Percentiles rank a stretch among this genome's conserved stretches.
phyloP scores from a whole-genome alignment of 2,888 invertebrate genomes.

The Pterobdella sp. region DNA sequence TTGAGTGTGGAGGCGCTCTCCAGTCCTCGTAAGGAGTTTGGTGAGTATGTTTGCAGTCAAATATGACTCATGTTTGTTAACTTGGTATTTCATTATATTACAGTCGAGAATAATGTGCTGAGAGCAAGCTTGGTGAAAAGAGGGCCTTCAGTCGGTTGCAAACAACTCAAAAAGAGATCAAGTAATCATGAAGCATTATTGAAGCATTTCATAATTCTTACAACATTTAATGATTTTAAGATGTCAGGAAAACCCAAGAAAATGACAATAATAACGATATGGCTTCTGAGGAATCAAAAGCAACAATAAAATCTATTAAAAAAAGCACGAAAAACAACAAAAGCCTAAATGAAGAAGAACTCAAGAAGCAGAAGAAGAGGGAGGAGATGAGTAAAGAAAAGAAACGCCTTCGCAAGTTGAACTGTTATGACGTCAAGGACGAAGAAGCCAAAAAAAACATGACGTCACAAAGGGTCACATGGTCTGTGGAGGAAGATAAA shows the following conservation, averaged over 20 bases:
- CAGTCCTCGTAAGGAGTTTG: too few species aligned
- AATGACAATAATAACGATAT: neutral
- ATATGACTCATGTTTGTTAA: too few species aligned
- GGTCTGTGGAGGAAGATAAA: constrained; percentile 64
- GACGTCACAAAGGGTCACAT: constrained; percentile 55
- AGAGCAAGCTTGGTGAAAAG: neutral
- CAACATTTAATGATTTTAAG: neutral
- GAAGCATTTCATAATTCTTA: too few species aligned
- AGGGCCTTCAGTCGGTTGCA: constrained; percentile 1
- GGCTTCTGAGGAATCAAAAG: constrained; percentile 25
- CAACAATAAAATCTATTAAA: too few species aligned
- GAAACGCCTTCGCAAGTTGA: constrained; percentile 43
- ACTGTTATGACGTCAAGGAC: constrained; percentile 59
- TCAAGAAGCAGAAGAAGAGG: neutral
- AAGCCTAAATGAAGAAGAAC: neutral
- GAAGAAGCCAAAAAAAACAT: constrained; percentile 60
- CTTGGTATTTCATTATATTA: too few species aligned
- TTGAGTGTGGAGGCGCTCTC: too few species aligned
- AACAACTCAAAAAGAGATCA: constrained; percentile 16
- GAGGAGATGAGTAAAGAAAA: neutral
- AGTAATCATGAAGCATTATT: neutral
- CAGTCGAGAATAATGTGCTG: too few species aligned
- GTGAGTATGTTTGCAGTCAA: too few species aligned
- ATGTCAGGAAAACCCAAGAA: neutral
- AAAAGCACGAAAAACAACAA: neutral